A percentile compares a stretch with the other conserved stretches of the same genome.
Conservation (phyloP, 2,113 vertebrate species). For the Thamnaconus septentrionalis region DNA sequence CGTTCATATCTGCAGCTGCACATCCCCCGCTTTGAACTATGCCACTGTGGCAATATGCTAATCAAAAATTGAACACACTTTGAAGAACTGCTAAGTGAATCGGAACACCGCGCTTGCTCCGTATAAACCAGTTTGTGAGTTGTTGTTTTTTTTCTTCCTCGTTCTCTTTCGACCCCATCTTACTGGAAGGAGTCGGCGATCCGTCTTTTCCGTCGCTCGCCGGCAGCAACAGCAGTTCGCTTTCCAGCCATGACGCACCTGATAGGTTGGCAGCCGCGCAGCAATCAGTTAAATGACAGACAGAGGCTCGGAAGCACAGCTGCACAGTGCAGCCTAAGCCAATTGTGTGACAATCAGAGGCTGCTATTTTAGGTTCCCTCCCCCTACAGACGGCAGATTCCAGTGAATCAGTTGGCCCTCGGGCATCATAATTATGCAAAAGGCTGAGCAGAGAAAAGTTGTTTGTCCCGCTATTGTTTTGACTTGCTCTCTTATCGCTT, state of each 20-base stretch:
- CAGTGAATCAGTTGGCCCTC: slow-evolving; percentile 74
- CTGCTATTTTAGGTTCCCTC: slow-evolving; percentile 76
- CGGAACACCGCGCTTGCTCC: slow-evolving; percentile 20
- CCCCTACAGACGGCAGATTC: slow-evolving; percentile 73
- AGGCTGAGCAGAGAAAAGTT: slow-evolving; percentile 70
- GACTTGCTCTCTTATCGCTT: slow-evolving; percentile 66
- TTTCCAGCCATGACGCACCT: slow-evolving; percentile 68
- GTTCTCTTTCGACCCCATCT: too few species aligned
- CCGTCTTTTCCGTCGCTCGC: slow-evolving; percentile 1
- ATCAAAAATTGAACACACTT: slow-evolving; percentile 63
- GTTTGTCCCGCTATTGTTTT: slow-evolving; percentile 74
- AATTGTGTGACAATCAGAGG: slow-evolving; percentile 80
- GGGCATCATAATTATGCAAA: slow-evolving; percentile 78
- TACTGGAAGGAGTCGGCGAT: slow-evolving; percentile 45
- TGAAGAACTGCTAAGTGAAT: slow-evolving; percentile 42
- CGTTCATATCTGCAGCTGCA: slow-evolving; percentile 60
- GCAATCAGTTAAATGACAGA: slow-evolving; percentile 79
- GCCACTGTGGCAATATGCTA: slow-evolving; percentile 56
- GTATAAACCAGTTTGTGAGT: slow-evolving; percentile 41
- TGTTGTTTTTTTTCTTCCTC: slow-evolving; percentile 1
- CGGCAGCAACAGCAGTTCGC: slow-evolving; percentile 23
- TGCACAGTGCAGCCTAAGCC: slow-evolving; percentile 76
- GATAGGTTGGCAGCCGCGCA: slow-evolving; percentile 73
- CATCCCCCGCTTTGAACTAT: slow-evolving; percentile 60
- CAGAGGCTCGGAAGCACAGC: slow-evolving; percentile 73